A percentile compares a stretch with the other conserved stretches of the same genome.
phyloP scores from a whole-genome alignment of 2,888 invertebrate genomes.

The Hypomecis atomaria region DNA sequence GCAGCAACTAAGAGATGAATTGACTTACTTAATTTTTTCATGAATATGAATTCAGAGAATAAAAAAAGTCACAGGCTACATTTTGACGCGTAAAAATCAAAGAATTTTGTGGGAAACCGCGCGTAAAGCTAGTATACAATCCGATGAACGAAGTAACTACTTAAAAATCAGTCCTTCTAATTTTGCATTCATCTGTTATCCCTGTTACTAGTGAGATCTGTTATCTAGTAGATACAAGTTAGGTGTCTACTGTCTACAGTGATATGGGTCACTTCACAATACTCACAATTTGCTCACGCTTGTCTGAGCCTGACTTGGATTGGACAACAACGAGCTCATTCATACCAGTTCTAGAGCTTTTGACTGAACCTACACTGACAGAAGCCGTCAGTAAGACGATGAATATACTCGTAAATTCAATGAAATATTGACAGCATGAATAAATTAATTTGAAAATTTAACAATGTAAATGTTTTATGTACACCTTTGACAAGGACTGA shows the following conservation, averaged over 20 bases:
- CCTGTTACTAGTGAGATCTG: not conserved
- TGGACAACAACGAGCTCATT: conserved; percentile 12
- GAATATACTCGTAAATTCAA: not conserved
- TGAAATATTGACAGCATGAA: not conserved
- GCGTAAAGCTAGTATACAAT: no score
- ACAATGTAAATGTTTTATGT: no score
- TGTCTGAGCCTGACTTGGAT: not conserved
- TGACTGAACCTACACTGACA: conserved; percentile 7
- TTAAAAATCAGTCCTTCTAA: no score
- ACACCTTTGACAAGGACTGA: no score
- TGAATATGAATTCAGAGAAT: no score
- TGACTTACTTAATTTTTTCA: no score
- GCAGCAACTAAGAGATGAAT: no score
- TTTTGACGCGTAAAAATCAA: no score
- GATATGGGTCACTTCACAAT: conserved; percentile 2
- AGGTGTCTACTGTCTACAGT: not conserved
- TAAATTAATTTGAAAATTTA: not conserved
- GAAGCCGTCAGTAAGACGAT: conserved; percentile 7
- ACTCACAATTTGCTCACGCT: not conserved
- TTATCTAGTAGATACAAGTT: conserved; percentile 1
- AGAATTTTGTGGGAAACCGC: no score
- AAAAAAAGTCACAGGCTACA: no score
- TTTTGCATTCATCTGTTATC: no score
- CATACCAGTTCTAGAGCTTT: conserved; percentile 2
- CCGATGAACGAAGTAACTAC: no score